phyloP scores from a whole-genome alignment of 2,888 invertebrate species.

The Schizotus pectinicornis region DNA sequence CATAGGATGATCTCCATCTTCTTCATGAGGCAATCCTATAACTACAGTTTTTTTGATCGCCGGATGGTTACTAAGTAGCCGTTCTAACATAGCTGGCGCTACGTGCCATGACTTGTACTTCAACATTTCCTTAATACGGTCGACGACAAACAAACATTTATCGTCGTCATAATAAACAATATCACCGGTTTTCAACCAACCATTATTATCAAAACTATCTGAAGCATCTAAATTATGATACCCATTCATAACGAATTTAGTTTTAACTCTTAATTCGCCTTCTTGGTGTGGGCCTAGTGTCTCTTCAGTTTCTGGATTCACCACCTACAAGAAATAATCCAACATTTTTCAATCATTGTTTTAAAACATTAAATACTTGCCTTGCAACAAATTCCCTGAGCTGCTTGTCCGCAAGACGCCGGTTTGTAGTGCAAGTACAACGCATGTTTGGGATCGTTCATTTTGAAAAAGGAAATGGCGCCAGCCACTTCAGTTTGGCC shows the following conservation, averaged over 20 bases:
- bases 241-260: slow-evolving; percentile 52
- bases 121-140: slow-evolving; percentile 61
- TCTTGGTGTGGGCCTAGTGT: slow-evolving; percentile 53
- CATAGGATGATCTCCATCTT: slow-evolving; percentile 51
- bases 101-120: slow-evolving; percentile 63
- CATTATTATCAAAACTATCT: slow-evolving; percentile 57
- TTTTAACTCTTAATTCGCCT: slow-evolving; percentile 64
- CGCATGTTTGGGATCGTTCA: slow-evolving; percentile 42
- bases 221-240: slow-evolving; percentile 60
- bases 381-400: slow-evolving; percentile 46
- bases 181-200: slow-evolving; percentile 63
- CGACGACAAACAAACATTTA: slow-evolving; percentile 60
- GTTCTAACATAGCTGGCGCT: slow-evolving; percentile 49
- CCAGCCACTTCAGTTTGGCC: slow-evolving; percentile 54
- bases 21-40: slow-evolving; percentile 49
- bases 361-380: slow-evolving; percentile 15
- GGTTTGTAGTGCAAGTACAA: slow-evolving; percentile 44
- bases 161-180: slow-evolving; percentile 61
- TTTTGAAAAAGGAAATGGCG: slow-evolving; percentile 41
- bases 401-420: slow-evolving; percentile 43
- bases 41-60: slow-evolving; percentile 45
- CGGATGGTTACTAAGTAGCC: slow-evolving; percentile 47
- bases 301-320: slow-evolving; percentile 47
- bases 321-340: slow-evolving; percentile 30
- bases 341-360: too few species aligned